Evolutionary conservation across 2,797 vertebrate species (phyloP), one percentile per base, ranked within the genome.

Genomic region (Crocodylus rhombifer): DNA sequence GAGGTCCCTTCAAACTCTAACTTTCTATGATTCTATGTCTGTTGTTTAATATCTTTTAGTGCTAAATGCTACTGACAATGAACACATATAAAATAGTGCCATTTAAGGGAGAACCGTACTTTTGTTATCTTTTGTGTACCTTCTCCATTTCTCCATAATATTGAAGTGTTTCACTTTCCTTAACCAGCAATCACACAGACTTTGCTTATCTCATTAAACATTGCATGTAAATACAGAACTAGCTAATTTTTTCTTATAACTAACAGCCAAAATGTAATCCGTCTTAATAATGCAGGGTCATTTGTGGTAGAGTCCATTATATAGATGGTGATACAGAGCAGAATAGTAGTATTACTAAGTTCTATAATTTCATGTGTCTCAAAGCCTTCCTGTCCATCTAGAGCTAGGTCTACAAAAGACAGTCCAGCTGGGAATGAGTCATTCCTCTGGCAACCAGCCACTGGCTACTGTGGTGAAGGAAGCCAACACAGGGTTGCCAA

Each of bases 41-140:
- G 10, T 23, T 75, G 21, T 87, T 87, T 83, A 91, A 90, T 77
- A 92, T 88, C 80, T 60, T 86, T 92, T 82, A 84, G 85, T 90
- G 71, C 28, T 14, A 92, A 92, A 83, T 65, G 25, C 28, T 77
- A 55, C 58, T 33, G 82, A 63, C 75, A 92, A 63, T 63, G 87
- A 78, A 73, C 62, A 30, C 77, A 91, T 92, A 84, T 13, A 26
- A 91, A 94, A 94, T 18, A 82, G 4, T 51, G 79, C 83, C 91
- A 20, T 92, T 92, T 87, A 89, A 95, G 51, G 79, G 82, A 83
- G 23, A 77, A 91, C 84, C 91, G 56, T 75, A 13, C 2, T 42
- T 21, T 55, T 79, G 21, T 89, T 92, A 30, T 60, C 93, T 82
- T 36, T 94, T 17, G 42, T 73, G 26, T n/a, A 11, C 55, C 28